phyloP scores from a whole-genome alignment of 2,888 invertebrate genomes.

The Phorcus lineatus region DNA sequence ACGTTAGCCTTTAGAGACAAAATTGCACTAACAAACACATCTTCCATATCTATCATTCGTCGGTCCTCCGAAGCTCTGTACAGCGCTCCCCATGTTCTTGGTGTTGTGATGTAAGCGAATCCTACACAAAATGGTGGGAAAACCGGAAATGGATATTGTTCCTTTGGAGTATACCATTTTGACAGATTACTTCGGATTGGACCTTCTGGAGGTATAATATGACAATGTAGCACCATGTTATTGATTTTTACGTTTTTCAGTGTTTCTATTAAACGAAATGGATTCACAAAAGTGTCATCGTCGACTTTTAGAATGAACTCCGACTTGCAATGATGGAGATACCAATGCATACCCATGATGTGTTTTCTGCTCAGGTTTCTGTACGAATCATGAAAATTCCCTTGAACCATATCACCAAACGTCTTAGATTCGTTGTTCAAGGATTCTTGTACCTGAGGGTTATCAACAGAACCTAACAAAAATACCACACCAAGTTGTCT shows the following conservation, averaged over 20 bases:
- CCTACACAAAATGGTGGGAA: conserved; percentile 6
- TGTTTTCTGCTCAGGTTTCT: background rate
- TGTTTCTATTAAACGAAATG: background rate
- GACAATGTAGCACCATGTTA: background rate
- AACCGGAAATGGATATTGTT: background rate
- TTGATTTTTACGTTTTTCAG: background rate
- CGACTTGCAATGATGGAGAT: background rate
- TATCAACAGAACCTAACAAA: background rate
- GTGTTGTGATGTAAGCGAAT: background rate
- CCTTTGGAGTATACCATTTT: background rate
- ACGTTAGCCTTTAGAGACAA: background rate
- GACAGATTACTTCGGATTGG: background rate
- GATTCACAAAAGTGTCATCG: background rate
- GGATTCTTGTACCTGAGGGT: background rate
- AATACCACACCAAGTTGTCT: background rate
- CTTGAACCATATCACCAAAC: background rate
- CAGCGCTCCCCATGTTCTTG: background rate
- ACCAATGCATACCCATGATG: background rate
- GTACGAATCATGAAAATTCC: background rate
- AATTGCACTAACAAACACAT: background rate
- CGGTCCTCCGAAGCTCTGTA: background rate
- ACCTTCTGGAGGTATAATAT: background rate
- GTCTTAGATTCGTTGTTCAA: background rate
- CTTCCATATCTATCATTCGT: background rate
- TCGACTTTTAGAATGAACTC: background rate